Base-by-base conservation (phyloP, 1,140 invertebrate genomes). In the Stenopsyche tienmushanensis region DNA sequence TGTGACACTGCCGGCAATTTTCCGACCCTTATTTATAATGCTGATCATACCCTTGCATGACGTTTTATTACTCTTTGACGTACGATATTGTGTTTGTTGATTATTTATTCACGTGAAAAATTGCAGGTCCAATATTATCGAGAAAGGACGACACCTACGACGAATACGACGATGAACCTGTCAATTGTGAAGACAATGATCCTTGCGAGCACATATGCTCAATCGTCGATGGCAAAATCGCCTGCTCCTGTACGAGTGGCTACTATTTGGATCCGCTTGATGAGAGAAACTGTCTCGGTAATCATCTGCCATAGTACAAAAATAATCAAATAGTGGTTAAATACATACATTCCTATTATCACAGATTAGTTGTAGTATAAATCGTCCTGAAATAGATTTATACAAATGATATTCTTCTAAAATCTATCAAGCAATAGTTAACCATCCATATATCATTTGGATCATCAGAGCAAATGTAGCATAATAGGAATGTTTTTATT, bases 171-270 rank as follows among this genome's bases (percentile, higher is more conserved):
- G n/a, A n/a, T n/a, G n/a, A n/a, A n/a, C n/a, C n/a, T n/a, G n/a
- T n/a, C n/a, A n/a, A n/a, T n/a, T n/a, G n/a, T n/a, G n/a, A n/a
- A n/a, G n/a, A n/a, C n/a, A n/a, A n/a, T n/a, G 29, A 34, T 34
- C 5, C 5, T 2, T 78, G 77, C 64, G 74, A 72, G 5, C 77
- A 78, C 1, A 72, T 75, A 17, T 78, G 77, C 50, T 64, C 71
- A 50, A 66, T 75, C 18, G 60, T 77, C 3, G 57, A 75, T 1
- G 73, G 71, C 41, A 72, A 73, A 0, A 71, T 74, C 1, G 66
- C 71, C 23, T 77, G 77, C 26, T 71, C 69, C 26, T 78, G 77
- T 55, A 65, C 66, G 34, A 47, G 66, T 2, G 77, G 77, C 0
- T 78, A 73, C 50, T 72, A 66, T 15, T 63, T 78, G 21, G 71